A percentile compares a stretch with the other conserved stretches of the same genome.
phyloP scores from a whole-genome alignment of 2,888 invertebrate species.

The Pterobdella sp. region DNA sequence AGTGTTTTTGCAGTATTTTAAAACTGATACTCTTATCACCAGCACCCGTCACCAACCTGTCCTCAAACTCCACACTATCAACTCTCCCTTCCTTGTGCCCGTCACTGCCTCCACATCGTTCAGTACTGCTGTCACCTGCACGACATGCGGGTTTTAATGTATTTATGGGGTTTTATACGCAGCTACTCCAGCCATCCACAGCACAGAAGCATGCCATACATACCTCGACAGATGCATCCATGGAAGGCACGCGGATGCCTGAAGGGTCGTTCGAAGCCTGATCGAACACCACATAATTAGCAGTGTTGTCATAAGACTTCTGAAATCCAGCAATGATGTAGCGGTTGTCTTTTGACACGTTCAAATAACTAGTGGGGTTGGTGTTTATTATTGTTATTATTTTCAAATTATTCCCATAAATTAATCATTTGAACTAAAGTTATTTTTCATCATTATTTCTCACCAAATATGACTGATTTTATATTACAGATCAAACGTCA shows the following conservation, averaged over 20 bases:
- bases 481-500: too few relatives aligned
- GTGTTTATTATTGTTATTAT: not conserved
- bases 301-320: slow-evolving; percentile 48
- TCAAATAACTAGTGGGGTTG: slow-evolving; percentile 41
- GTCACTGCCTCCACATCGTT: slow-evolving; percentile 50
- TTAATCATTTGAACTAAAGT: not conserved
- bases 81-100: slow-evolving; percentile 50
- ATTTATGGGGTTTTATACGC: too few relatives aligned
- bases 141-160: not conserved
- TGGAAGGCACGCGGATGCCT: slow-evolving; percentile 46
- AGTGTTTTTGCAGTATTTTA: too few relatives aligned
- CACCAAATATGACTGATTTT: too few relatives aligned
- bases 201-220: not conserved
- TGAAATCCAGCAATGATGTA: slow-evolving; percentile 49
- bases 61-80: slow-evolving; percentile 50
- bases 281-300: slow-evolving; percentile 51
- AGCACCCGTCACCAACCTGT: slow-evolving; percentile 47
- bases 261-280: slow-evolving; percentile 43
- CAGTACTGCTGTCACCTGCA: slow-evolving; percentile 45
- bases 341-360: slow-evolving; percentile 42
- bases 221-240: slow-evolving; percentile 47
- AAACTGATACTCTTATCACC: too few relatives aligned
- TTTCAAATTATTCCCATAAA: not conserved
- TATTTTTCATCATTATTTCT: too few relatives aligned
- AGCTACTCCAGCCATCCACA: not conserved